Conservation (phyloP, 2,888 invertebrate genomes). For the Lymantria dispar region DNA sequence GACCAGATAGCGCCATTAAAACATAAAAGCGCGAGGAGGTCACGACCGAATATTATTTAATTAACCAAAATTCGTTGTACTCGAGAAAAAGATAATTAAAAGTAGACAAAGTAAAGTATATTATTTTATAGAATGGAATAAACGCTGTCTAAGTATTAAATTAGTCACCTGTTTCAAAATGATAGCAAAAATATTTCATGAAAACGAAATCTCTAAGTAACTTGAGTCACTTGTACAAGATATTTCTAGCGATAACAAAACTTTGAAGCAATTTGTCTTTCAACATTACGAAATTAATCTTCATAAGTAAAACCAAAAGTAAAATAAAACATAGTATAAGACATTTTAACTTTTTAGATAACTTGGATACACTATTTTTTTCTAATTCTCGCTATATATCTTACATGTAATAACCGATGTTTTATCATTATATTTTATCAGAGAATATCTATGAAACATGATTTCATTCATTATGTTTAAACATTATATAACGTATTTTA, state of each 20-base stretch:
- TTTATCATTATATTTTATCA: no score
- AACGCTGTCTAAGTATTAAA: conserved; percentile 7
- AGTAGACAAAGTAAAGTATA: not conserved
- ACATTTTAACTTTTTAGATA: conserved; percentile 13
- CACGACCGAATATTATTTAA: no score
- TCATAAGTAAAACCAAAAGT: conserved; percentile 12
- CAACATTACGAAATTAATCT: conserved; percentile 22
- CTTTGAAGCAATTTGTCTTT: conserved; percentile 23
- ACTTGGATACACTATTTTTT: conserved; percentile 15
- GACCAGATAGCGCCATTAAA: no score
- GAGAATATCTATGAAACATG: no score
- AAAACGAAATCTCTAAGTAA: conserved; percentile 6
- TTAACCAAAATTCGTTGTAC: not conserved
- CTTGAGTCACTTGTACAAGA: conserved; percentile 6
- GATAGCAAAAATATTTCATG: conserved; percentile 8
- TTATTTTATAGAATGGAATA: not conserved
- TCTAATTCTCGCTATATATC: no score
- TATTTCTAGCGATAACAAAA: conserved; percentile 14
- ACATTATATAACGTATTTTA: no score
- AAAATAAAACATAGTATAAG: conserved; percentile 9
- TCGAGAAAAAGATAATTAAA: conserved; percentile 15
- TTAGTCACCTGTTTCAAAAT: conserved; percentile 7
- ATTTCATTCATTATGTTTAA: no score
- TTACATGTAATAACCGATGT: no score
- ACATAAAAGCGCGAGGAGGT: no score